Percentiles rank a stretch among this genome's conserved stretches.
phyloP scores from a whole-genome alignment of 92 coral and sea anemone species.

The Epizoanthus ramosus region DNA sequence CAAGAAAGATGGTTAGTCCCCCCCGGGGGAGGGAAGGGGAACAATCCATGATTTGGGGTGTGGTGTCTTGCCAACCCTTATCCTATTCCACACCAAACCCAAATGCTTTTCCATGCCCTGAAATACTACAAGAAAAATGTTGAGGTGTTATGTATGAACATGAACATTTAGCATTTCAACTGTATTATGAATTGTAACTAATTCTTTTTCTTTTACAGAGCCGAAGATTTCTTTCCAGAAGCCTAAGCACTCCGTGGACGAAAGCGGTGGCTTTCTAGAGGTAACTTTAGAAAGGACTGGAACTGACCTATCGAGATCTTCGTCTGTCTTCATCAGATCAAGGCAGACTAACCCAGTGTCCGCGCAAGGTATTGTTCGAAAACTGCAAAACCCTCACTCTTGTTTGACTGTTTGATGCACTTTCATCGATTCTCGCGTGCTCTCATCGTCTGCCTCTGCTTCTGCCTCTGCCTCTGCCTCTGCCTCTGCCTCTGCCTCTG shows the following conservation, averaged over 20 bases:
- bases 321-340: slow-evolving; percentile 87
- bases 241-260: slow-evolving; percentile 67
- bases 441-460: too few relatives aligned
- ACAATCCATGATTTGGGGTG: too few relatives aligned
- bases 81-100: too few relatives aligned
- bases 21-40: too few relatives aligned
- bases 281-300: slow-evolving; percentile 86
- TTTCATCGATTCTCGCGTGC: too few relatives aligned
- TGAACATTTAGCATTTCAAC: too few relatives aligned
- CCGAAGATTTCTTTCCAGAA: slow-evolving; percentile 72
- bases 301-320: slow-evolving; percentile 81
- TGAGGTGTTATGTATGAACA: too few relatives aligned
- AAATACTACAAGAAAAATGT: background rate
- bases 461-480: background rate
- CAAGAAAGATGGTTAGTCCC: slow-evolving; percentile 76
- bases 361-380: slow-evolving; percentile 72
- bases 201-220: slow-evolving; percentile 52
- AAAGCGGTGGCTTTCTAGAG: slow-evolving; percentile 63
- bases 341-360: slow-evolving; percentile 85
- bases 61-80: too few relatives aligned
- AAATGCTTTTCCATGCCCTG: too few relatives aligned
- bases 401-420: too few relatives aligned
- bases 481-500: background rate
- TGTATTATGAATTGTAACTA: too few relatives aligned
- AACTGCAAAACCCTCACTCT: too few relatives aligned